A percentile compares a stretch with the other conserved stretches of the same genome.
phyloP scores from a whole-genome alignment of 2,888 invertebrate genomes.

The Ennomos fuscantarius region DNA sequence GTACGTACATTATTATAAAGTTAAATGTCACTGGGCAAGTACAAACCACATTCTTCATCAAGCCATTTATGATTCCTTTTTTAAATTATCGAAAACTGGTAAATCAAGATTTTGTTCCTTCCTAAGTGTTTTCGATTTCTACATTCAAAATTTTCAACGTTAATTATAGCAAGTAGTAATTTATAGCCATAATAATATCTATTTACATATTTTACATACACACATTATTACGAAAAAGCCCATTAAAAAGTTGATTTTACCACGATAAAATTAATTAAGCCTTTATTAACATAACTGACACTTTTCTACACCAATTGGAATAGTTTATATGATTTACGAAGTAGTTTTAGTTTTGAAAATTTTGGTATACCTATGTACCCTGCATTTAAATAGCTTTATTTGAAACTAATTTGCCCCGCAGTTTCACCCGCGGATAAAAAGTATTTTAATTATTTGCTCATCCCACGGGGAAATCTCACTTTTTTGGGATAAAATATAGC shows the following conservation, averaged over 20 bases:
- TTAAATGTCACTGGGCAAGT: slow-evolving; percentile 9
- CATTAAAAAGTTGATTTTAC: slow-evolving; percentile 3
- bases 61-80: slow-evolving; percentile 2
- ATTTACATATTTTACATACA: slow-evolving; percentile 1
- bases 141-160: neutral
- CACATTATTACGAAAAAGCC: slow-evolving; percentile 1
- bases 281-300: no score
- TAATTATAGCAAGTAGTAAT: neutral
- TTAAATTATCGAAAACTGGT: slow-evolving; percentile 12
- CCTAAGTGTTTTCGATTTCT: slow-evolving; percentile 16
- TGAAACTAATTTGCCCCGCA: no score
- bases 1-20: no score
- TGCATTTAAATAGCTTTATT: no score
- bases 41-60: slow-evolving; percentile 11
- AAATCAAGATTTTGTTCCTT: slow-evolving; percentile 11
- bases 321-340: no score
- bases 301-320: no score
- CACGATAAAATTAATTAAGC: slow-evolving; percentile 4
- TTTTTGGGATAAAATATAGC: no score
- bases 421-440: no score
- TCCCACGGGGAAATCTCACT: no score
- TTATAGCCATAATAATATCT: slow-evolving; percentile 7
- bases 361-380: no score
- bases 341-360: no score
- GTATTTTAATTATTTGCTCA: no score